Conservation (phyloP, 2,113 vertebrate genomes). For the Menidia beryllina region DNA sequence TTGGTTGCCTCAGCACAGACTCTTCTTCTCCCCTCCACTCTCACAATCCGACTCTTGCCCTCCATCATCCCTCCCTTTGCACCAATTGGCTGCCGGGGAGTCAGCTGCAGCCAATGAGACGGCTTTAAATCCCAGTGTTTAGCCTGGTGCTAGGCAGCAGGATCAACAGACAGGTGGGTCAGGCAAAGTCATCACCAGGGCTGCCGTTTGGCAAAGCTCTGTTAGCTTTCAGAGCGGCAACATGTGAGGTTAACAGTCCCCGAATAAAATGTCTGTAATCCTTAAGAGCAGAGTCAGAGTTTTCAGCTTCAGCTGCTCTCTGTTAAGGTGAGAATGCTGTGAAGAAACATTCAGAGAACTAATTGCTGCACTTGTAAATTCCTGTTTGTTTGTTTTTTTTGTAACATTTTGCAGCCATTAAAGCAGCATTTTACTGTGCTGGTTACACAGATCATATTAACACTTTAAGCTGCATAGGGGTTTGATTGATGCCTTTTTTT, state of each 20-base stretch:
- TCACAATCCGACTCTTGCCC: constrained; percentile 73
- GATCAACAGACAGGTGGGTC: constrained; percentile 97
- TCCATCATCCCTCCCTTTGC: constrained; percentile 77
- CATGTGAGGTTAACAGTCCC: not conserved
- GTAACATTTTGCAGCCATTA: too few species aligned
- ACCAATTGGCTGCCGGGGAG: constrained; percentile 84
- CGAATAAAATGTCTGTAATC: constrained; percentile 5
- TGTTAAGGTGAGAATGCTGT: not conserved
- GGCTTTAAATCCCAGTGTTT: constrained; percentile 90
- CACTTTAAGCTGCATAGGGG: not conserved
- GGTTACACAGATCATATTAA: too few species aligned
- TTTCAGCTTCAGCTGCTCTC: not conserved
- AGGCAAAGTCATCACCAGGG: constrained; percentile 91
- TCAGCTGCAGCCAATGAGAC: constrained; percentile 91
- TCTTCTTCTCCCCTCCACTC: constrained; percentile 41
- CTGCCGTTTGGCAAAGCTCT: constrained; percentile 90
- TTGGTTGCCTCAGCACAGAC: constrained; percentile 68
- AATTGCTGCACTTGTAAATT: not conserved
- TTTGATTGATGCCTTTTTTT: not conserved
- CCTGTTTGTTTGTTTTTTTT: too few species aligned
- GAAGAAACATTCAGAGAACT: not conserved
- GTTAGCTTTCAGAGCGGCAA: constrained; percentile 87
- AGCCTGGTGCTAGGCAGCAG: constrained; percentile 92
- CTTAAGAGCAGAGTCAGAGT: constrained; percentile 17
- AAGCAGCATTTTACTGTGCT: too few species aligned